Evolutionary conservation across 2,113 vertebrate species (phyloP), one percentile per base, ranked within the genome.

Genomic region (Chrysochloris asiatica): DNA sequence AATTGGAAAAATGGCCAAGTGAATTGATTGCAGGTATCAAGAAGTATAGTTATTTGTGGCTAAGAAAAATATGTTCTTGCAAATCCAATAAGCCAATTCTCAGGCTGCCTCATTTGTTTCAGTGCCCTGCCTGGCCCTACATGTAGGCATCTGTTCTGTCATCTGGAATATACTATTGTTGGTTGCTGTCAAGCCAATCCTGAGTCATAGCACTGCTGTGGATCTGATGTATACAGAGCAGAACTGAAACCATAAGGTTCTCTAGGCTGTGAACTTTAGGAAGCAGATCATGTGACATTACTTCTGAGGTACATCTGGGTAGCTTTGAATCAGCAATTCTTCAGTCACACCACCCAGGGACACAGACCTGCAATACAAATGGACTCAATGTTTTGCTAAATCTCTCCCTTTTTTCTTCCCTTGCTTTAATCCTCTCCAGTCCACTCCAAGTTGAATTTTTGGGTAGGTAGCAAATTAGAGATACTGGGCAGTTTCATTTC

Each of bases 401-500:
- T 80, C n/a, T 43, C 21, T 91, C 17, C 13, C 14, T 6, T 59
- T 8, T 6, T 43, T 7, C 14, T 87, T 24, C 12, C 36, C 30
- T 3, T 26, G 33, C 1, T 54, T 6, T 9, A 30, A 7, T 59
- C 17, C 6, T 47, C 22, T 8, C 43, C 28, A 80, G 7, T 4
- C 9, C n/a, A 22, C 52, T 43, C 72, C 61, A 76, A 79, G 56
- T 67, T 75, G 43, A 83, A 38, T 76, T 72, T 63, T 24, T 45
- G 30, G 56, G 59, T 45, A 56, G 4, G 7, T n/a, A n/a, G n/a
- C n/a, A 61, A 50, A 83, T 79, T 67, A 89, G 8, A 24, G 30
- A 97, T 99, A 98, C 97, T 99, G 99, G 84, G 99, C 99, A 0
- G 99, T 99, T 96, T 99, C 99, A 72, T 99, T 99, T 98, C 99